phyloP scores from a whole-genome alignment of 2,888 invertebrate genomes.

The Acleris holmiana region DNA sequence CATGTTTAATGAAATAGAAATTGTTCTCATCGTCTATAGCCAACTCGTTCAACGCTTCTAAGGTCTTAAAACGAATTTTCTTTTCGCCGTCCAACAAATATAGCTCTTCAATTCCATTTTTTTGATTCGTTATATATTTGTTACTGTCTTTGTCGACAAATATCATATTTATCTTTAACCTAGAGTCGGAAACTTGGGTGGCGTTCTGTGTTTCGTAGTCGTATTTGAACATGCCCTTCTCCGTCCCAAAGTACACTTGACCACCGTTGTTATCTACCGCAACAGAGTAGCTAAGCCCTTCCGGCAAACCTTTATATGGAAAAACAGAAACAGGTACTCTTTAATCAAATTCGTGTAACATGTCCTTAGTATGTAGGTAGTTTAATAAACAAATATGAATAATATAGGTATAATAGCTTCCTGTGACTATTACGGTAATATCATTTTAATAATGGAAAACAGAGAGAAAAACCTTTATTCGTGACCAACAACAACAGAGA shows the following conservation, averaged over 20 bases:
- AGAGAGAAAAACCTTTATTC: too few relatives aligned
- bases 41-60: constrained; percentile 65
- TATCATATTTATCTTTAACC: constrained; percentile 63
- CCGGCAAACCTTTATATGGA: constrained; percentile 60
- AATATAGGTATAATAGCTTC: too few relatives aligned
- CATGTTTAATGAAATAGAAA: constrained; percentile 67
- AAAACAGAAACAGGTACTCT: constrained; percentile 13
- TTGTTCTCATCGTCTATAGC: constrained; percentile 69
- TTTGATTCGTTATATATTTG: constrained; percentile 65
- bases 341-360: neutral
- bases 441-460: too few relatives aligned
- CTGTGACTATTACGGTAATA: too few relatives aligned
- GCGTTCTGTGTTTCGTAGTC: constrained; percentile 61
- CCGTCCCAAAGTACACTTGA: constrained; percentile 70
- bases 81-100: constrained; percentile 62
- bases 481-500: too few relatives aligned
- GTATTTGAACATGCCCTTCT: constrained; percentile 64
- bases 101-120: constrained; percentile 65
- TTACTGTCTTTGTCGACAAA: constrained; percentile 70
- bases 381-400: too few relatives aligned
- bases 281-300: constrained; percentile 65
- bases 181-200: constrained; percentile 52
- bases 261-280: constrained; percentile 63
- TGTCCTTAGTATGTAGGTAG: too few relatives aligned
- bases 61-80: constrained; percentile 59